Conservation (phyloP, 1,140 invertebrate species). For the Brevipalpus yothersi region DNA sequence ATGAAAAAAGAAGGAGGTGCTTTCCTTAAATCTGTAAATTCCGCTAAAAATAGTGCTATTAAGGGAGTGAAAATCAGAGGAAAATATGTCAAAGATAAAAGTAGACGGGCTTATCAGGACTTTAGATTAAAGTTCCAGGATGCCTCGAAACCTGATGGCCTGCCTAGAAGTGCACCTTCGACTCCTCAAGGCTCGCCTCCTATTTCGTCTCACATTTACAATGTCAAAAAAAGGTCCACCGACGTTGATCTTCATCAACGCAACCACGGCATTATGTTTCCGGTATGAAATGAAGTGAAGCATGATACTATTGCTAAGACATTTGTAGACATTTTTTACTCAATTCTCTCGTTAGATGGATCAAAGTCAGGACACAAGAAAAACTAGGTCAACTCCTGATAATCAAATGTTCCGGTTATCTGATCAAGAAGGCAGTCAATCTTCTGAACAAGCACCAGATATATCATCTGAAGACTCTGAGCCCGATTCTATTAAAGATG, state of each 20-base stretch:
- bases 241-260: no score
- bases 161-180: conserved; percentile 14
- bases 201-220: no score
- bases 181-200: conserved; percentile 12
- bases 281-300: no score
- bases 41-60: conserved; percentile 49
- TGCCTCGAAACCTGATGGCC: not conserved
- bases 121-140: conserved; percentile 35
- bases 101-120: conserved; percentile 46
- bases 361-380: conserved; percentile 1
- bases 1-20: conserved; percentile 37
- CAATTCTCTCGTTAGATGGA: not conserved
- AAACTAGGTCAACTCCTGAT: not conserved
- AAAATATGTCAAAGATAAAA: conserved; percentile 41
- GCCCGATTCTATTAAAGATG: conserved; percentile 11
- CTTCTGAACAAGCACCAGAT: conserved; percentile 19
- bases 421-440: conserved; percentile 25
- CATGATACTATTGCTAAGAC: no score
- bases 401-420: conserved; percentile 17
- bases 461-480: conserved; percentile 16
- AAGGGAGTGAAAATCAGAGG: conserved; percentile 21
- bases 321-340: not conserved
- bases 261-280: no score
- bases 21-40: conserved; percentile 50
- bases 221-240: no score